Evolutionary conservation across 2,113 vertebrate genomes (phyloP), one percentile per base, ranked within the genome.

Genomic region (Caretta caretta): DNA sequence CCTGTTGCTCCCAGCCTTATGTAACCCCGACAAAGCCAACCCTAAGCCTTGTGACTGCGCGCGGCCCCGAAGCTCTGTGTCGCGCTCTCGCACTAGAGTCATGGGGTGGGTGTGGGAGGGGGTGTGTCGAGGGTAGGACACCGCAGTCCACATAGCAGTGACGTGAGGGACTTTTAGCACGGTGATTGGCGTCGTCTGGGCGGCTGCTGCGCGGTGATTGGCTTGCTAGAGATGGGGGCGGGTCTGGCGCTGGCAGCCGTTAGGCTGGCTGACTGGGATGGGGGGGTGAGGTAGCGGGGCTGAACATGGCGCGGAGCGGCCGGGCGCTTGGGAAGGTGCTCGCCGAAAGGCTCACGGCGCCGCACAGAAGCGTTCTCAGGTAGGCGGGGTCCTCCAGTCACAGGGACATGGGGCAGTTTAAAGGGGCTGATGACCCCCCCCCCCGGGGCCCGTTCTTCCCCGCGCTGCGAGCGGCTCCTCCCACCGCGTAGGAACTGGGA

Each of bases 251-350:
- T 78, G 65, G 72, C 79, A 11, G 75, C 80, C 53, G 59, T 88
- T 27, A 49, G 81, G 80, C 59, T 86, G 90, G 38, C n/a, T 38
- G 88, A 29, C 27, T 13, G 46, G 31, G 51, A 35, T 35, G 46
- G 76, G 38, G 85, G 10, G n/a, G 53, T 11, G n/a, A 65, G 54
- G 6, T 50, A 4, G 84, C n/a, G 72, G 69, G 24, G 83, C 5
- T 13, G 51, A 80, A n/a, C 16, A 97, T 96, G 97, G 4, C 88
- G 93, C 97, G 95, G 88, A 97, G 82, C 79, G 93, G 95, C 1
- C 89, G 89, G 38, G 90, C 89, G 8, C 87, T 96, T 6, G 83
- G 93, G 65, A 96, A 84, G 85, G 96, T 72, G 31, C 89, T 96
- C 51, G 83, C 65, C 4, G 53, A 92, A 8, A 62, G 90, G 53